phyloP scores from a whole-genome alignment of 2,888 invertebrate species.

The Pycnomerus fuliginosus region DNA sequence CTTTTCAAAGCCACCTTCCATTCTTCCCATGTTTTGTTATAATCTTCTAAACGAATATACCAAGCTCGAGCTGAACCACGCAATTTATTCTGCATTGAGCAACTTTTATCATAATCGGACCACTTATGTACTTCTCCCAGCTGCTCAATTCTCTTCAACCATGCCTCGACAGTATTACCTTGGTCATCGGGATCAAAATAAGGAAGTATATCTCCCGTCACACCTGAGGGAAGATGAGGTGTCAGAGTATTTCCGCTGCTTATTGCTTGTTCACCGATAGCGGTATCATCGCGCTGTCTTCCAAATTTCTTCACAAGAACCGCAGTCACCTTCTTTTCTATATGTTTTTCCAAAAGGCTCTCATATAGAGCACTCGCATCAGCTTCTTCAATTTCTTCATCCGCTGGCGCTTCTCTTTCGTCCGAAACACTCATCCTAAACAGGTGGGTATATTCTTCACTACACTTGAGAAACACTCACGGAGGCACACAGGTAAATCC shows the following conservation, averaged over 20 bases:
- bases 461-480: no score
- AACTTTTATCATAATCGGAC: slow-evolving; percentile 11
- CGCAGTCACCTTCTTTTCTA: slow-evolving; percentile 1
- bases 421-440: no score
- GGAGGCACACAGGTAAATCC: no score
- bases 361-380: no score
- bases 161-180: slow-evolving; percentile 4
- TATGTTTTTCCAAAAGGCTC: no score
- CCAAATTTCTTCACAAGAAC: slow-evolving; percentile 3
- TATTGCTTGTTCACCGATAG: not conserved
- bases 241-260: not conserved
- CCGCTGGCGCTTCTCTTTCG: no score
- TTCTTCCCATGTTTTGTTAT: slow-evolving; percentile 33
- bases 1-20: slow-evolving; percentile 33
- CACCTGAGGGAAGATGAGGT: not conserved
- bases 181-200: slow-evolving; percentile 15
- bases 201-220: slow-evolving; percentile 5
- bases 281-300: not conserved
- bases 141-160: slow-evolving; percentile 17
- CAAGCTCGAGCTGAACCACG: slow-evolving; percentile 23
- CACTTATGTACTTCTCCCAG: slow-evolving; percentile 13
- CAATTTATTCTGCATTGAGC: slow-evolving; percentile 12
- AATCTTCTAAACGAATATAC: slow-evolving; percentile 24
- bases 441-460: no score
- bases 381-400: no score